Base-by-base conservation (phyloP, 2,888 invertebrate genomes). In the Halictus ligatus region DNA sequence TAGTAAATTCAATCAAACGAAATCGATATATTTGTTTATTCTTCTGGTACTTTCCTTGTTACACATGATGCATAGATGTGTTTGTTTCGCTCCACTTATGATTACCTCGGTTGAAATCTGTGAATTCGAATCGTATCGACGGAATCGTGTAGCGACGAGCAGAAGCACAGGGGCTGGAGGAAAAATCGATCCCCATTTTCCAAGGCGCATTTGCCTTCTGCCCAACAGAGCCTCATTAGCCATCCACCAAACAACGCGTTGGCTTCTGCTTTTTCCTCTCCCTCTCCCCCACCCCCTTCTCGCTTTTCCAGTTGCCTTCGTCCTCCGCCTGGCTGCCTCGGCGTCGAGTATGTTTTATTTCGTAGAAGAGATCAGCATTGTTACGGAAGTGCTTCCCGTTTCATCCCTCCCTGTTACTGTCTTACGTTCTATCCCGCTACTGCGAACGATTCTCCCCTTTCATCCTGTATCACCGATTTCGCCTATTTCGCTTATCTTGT, bases 321-420 rank as follows among this genome's bases (percentile, higher is more conserved):
- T 73, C 72, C 81, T n/a, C 40, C 71, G 74, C 78, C 76, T 73
- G 58, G 60, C 25, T 73, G 54, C 67, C 76, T 77, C 64, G 74
- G 67, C 67, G 89, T 91, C 92, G 88, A 90, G 90, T 90, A 88
- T 91, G 91, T 91, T 94, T 93, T 94, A 94, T 93, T 92, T 89
- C 87, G 82, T 87, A 92, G 90, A 85, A 89, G 91, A 92, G 92
- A 93, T 94, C 93, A 92, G 92, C 92, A 93, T 94, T 93, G 92
- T 94, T 93, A 92, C 92, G 92, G 91, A 93, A 94, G 93, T 93
- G 91, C 91, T 93, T 92, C 91, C 91, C 91, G 91, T 92, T 89
- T 91, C 89, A 88, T 89, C 74, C 48, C 80, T 18, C 50, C 48
- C 73, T 67, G 54, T 43, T 35, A 35, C 48, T 78, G 72, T 54